phyloP scores from a whole-genome alignment of 2,888 invertebrate genomes.

The Drosophila prostipennis region DNA sequence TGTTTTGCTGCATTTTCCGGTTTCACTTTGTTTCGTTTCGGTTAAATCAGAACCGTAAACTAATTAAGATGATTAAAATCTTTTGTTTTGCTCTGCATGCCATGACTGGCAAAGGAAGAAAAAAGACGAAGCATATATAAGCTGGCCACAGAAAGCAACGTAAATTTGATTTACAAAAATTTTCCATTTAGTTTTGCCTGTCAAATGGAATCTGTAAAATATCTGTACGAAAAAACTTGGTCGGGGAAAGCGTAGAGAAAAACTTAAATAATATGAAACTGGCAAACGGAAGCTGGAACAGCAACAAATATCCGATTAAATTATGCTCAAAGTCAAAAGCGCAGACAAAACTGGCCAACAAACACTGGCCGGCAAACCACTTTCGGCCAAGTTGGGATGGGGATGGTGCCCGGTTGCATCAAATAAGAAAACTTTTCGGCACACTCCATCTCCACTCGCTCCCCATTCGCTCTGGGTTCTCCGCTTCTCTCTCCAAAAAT shows the following conservation, averaged over 20 bases:
- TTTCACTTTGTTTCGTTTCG: constrained; percentile 25
- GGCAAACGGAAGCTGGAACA: constrained; percentile 49
- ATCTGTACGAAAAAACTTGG: constrained; percentile 45
- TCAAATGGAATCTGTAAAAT: constrained; percentile 57
- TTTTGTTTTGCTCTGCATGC: constrained; percentile 18
- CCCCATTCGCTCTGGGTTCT: not conserved
- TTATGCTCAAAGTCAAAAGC: constrained; percentile 80
- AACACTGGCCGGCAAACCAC: constrained; percentile 73
- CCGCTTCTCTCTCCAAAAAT: constrained; percentile 56
- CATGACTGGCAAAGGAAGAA: not conserved
- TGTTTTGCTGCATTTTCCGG: constrained; percentile 22
- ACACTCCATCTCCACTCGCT: constrained; percentile 39
- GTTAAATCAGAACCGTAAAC: constrained; percentile 56
- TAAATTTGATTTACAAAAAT: constrained; percentile 48
- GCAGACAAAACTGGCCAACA: constrained; percentile 71
- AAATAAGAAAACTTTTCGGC: constrained; percentile 71
- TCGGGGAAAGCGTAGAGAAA: constrained; percentile 24
- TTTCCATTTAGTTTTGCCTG: constrained; percentile 45
- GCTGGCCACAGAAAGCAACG: constrained; percentile 21
- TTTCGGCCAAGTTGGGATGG: constrained; percentile 50
- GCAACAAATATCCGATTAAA: constrained; percentile 79
- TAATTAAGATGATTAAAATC: constrained; percentile 76
- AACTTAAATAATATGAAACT: constrained; percentile 68
- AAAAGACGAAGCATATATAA: constrained; percentile 7
- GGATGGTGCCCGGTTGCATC: constrained; percentile 22